Evolutionary conservation across 2,888 invertebrate species (phyloP).

Genomic region (Sthenelais limicola): DNA sequence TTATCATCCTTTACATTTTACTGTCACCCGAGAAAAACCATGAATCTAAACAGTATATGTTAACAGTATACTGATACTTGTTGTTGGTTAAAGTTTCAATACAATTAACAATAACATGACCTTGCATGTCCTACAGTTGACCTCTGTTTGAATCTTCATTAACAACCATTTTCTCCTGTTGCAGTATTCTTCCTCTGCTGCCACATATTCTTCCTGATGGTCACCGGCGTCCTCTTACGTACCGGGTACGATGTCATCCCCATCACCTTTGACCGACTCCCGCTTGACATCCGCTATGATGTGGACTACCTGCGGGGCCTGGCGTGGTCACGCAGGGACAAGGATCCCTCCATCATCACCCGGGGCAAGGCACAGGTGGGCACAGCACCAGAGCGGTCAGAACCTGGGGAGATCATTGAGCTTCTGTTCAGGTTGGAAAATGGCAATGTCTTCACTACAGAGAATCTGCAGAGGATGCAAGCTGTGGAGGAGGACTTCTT

Average conservation of each 20-base stretch:
- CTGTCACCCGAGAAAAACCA: too few species aligned
- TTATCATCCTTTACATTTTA: too few species aligned
- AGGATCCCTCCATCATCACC: conserved; percentile 12
- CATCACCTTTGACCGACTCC: conserved; percentile 47
- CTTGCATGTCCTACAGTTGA: too few species aligned
- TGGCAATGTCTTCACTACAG: conserved; percentile 57
- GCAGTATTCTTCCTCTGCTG: conserved; percentile 44
- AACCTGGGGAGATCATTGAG: background rate
- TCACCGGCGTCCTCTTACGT: conserved; percentile 44
- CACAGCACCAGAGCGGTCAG: conserved; percentile 17
- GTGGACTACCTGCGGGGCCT: conserved; percentile 55
- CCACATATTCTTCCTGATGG: conserved; percentile 44
- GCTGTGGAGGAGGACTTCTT: conserved; percentile 52
- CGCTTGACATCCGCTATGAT: conserved; percentile 58
- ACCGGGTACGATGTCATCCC: conserved; percentile 49
- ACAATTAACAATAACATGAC: too few species aligned
- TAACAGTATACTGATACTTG: too few species aligned
- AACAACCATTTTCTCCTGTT: background rate
- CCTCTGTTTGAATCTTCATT: background rate
- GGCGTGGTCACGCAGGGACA: conserved; percentile 53
- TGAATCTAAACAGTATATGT: too few species aligned
- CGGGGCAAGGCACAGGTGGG: too few species aligned
- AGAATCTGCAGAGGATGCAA: conserved; percentile 55
- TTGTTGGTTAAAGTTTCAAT: too few species aligned
- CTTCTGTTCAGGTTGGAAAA: background rate